phyloP scores from a whole-genome alignment of 2,113 vertebrate species.

The Acinonyx jubatus region DNA sequence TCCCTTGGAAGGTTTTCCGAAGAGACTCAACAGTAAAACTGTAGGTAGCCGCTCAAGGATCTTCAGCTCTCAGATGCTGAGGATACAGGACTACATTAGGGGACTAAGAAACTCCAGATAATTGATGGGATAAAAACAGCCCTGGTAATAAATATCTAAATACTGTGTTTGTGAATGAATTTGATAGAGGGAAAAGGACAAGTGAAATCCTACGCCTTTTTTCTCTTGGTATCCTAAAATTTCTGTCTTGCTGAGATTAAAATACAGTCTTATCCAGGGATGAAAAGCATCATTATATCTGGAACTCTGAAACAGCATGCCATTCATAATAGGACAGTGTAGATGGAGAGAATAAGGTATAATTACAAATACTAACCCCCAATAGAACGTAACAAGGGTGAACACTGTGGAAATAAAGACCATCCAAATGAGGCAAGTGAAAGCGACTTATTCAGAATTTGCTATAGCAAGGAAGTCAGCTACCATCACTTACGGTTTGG shows the following conservation, averaged over 20 bases:
- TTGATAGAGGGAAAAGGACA: not conserved
- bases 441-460: not conserved
- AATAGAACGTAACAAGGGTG: not conserved
- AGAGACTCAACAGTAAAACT: not conserved
- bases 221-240: not conserved
- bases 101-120: not conserved
- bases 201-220: not conserved
- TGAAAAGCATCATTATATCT: conserved; percentile 6
- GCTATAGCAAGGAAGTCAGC: not conserved
- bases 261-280: not conserved
- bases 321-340: not conserved
- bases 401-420: not conserved
- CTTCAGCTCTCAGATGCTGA: not conserved
- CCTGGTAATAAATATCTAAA: not conserved
- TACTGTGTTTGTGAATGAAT: not conserved
- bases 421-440: not conserved
- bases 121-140: not conserved
- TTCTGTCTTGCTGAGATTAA: not conserved
- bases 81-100: not conserved
- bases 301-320: not conserved
- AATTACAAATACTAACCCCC: not conserved
- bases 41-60: not conserved
- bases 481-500: not conserved
- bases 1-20: not conserved
- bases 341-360: not conserved